Conservation (phyloP, 2,113 vertebrate species). For the Oryctolagus cuniculus region DNA sequence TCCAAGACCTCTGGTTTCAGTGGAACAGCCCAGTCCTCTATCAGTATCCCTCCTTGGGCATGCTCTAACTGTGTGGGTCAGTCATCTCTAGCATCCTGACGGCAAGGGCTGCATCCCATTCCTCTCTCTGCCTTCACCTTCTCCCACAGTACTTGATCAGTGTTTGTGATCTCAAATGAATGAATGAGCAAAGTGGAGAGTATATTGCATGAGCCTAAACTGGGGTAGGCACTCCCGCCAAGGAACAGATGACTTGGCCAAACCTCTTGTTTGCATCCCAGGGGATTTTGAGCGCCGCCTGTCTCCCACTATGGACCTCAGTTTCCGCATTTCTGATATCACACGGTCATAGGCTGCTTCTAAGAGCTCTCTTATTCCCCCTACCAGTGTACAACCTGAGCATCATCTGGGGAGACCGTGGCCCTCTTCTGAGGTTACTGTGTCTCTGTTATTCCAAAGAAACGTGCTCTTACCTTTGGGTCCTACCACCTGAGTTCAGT, state of each 20-base stretch:
- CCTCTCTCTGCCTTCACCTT: not conserved
- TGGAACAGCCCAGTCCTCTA: not conserved
- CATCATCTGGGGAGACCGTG: not conserved
- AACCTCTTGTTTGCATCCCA: not conserved
- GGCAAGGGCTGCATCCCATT: not conserved
- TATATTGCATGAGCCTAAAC: not conserved
- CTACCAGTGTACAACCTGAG: not conserved
- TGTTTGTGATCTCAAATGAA: not conserved
- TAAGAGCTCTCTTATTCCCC: not conserved
- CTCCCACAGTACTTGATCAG: not conserved
- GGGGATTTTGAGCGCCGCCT: not conserved
- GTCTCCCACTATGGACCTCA: not conserved
- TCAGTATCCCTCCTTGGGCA: not conserved
- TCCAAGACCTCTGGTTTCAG: not conserved
- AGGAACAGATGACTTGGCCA: not conserved
- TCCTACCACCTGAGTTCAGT: not conserved
- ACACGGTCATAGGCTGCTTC: not conserved
- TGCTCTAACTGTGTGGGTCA: not conserved
- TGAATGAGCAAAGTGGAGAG: not conserved
- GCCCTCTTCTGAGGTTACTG: not conserved
- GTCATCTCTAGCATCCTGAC: not conserved
- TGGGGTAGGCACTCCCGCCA: not conserved
- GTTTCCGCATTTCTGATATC: not conserved
- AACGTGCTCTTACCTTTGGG: not conserved
- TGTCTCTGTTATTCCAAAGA: not conserved